Percentiles rank a stretch among this genome's conserved stretches.
Evolutionary conservation across 2,888 invertebrate species (phyloP).

Genomic region (Acronicta aceris): DNA sequence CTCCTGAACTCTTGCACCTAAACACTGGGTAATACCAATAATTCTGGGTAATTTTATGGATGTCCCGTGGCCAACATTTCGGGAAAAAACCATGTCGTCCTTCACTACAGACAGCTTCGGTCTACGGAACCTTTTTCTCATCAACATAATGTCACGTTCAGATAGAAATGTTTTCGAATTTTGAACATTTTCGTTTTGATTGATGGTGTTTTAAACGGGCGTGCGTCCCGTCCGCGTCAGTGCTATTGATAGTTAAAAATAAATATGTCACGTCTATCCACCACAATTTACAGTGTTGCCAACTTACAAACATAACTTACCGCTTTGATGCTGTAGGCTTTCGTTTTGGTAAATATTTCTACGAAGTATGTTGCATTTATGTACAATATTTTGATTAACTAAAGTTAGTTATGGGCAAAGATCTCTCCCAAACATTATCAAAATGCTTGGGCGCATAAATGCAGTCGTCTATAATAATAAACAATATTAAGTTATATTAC

Average conservation of each 20-base stretch:
- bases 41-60: too few species aligned
- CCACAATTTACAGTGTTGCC: constrained; percentile 64
- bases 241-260: constrained; percentile 63
- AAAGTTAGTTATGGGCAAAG: too few species aligned
- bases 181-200: constrained; percentile 58
- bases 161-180: constrained; percentile 16
- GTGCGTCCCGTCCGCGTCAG: constrained; percentile 28
- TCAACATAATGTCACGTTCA: constrained; percentile 19
- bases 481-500: too few species aligned
- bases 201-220: constrained; percentile 70
- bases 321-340: constrained; percentile 5
- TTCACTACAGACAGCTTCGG: too few species aligned
- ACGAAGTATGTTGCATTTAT: constrained; percentile 1
- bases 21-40: too few species aligned
- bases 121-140: background rate
- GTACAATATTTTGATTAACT: too few species aligned
- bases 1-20: too few species aligned
- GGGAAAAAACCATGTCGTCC: too few species aligned
- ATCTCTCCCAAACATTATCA: too few species aligned
- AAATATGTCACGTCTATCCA: constrained; percentile 68
- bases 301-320: constrained; percentile 45
- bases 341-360: constrained; percentile 5
- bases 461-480: too few species aligned
- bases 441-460: too few species aligned
- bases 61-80: too few species aligned